Base-by-base conservation (phyloP, 2,797 vertebrate species). In the Salarias fasciatus region DNA sequence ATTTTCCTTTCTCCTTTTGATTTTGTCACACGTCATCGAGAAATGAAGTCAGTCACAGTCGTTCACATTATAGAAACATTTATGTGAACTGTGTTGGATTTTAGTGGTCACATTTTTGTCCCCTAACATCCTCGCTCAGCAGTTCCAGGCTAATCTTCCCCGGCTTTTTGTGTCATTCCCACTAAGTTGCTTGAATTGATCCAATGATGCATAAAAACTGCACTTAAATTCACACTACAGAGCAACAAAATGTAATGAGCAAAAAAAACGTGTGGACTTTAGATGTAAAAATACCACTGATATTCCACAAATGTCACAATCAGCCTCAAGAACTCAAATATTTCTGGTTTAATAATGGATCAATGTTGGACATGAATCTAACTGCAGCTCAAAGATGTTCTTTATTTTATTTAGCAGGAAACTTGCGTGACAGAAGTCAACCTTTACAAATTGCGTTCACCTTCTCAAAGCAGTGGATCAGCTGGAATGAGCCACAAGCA, bases 361-460 rank as follows among this genome's bases (percentile, higher is more conserved):
- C 42, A 1, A 13, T 41, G 10, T 50, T 40, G 12, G 44, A 45
- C 57, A 62, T 62, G 51, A 57, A 18, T 37, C 14, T 4, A 11
- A 35, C 57, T 44, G 36, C 12, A 48, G 41, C 71, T 52, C 59
- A 58, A 63, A 77, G 14, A 55, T 42, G 15, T 30, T 41, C 38
- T 41, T 40, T 51, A 48, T 36, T 62, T 72, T 52, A 66, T 41
- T 59, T 29, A 6, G 49, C 24, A 30, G 77, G 60, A 80, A 84
- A 77, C 47, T 30, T 65, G 56, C 11, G 64, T 79, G 82, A 84
- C 77, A 84, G 72, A 66, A 82, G 84, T 83, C 78, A 82, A 76
- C 74, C 72, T 82, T 86, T 85, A 83, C 79, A 86, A 87, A 88
- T 79, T 76, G 80, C 42, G 48, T 80, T 85, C 82, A 84, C 72